Conservation (phyloP, 2,888 invertebrate genomes). For the Sclerodermus sp. region DNA sequence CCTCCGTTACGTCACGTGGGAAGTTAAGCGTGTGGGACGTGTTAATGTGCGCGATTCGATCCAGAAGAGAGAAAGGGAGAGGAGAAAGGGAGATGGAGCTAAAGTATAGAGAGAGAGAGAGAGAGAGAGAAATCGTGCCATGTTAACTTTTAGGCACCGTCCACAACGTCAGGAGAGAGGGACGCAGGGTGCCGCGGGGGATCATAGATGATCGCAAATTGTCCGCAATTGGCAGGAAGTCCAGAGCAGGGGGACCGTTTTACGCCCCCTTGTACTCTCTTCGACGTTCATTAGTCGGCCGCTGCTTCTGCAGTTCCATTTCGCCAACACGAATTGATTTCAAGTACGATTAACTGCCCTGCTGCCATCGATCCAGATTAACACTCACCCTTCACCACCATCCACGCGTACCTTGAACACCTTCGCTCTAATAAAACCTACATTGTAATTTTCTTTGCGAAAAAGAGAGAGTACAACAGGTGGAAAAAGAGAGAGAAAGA, state of each 20-base stretch:
- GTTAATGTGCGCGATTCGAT: conserved; percentile 28
- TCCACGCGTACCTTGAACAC: no score
- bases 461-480: no score
- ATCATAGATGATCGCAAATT: conserved; percentile 58
- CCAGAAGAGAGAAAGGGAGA: conserved; percentile 11
- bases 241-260: conserved; percentile 43
- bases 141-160: conserved; percentile 36
- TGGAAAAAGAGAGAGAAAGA: no score
- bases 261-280: conserved; percentile 45
- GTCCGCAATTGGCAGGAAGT: conserved; percentile 58
- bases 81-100: conserved; percentile 2
- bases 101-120: conserved; percentile 10
- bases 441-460: no score
- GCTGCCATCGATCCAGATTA: no score
- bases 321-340: conserved; percentile 32
- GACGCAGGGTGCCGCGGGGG: conserved; percentile 38
- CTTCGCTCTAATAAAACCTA: no score
- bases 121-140: conserved; percentile 24
- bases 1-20: conserved; percentile 33
- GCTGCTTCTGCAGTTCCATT: conserved; percentile 29
- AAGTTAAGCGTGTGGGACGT: conserved; percentile 27
- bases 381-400: no score
- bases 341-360: conserved; percentile 23
- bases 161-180: conserved; percentile 21
- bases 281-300: conserved; percentile 37